Percentiles rank a stretch among this genome's conserved stretches.
Conservation (phyloP, 2,888 invertebrate genomes). For the Hypena proboscidalis region DNA sequence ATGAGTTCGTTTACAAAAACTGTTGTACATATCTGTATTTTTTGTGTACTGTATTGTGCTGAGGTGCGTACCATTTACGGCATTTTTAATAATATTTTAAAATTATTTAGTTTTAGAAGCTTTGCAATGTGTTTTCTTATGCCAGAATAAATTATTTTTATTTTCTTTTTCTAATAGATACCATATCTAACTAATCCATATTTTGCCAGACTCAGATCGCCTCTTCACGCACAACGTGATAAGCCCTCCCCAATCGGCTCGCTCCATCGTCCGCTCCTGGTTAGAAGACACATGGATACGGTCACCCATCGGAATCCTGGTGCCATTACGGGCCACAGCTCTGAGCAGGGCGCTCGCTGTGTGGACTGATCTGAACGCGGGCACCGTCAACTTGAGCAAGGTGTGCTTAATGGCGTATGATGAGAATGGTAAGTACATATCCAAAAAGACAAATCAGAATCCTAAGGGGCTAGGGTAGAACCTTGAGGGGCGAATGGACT, state of each 20-base stretch:
- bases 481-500: too few species aligned
- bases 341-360: constrained; percentile 70
- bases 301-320: constrained; percentile 74
- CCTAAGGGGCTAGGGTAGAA: too few species aligned
- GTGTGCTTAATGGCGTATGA: constrained; percentile 79
- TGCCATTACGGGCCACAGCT: constrained; percentile 71
- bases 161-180: too few species aligned
- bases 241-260: constrained; percentile 51
- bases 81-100: too few species aligned
- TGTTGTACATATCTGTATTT: too few species aligned
- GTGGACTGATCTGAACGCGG: constrained; percentile 70
- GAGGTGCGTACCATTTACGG: too few species aligned
- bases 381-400: constrained; percentile 66
- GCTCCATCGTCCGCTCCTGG: constrained; percentile 68
- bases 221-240: constrained; percentile 36
- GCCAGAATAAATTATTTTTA: too few species aligned
- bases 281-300: constrained; percentile 78
- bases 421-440: constrained; percentile 72
- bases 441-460: neutral
- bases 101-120: too few species aligned
- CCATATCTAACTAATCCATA: neutral
- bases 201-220: constrained; percentile 37
- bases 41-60: too few species aligned
- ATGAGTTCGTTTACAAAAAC: too few species aligned
- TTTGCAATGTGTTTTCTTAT: too few species aligned